Percentiles rank a stretch among this genome's conserved stretches.
Conservation (phyloP, 2,797 vertebrate genomes). For the Borostomias antarcticus region DNA sequence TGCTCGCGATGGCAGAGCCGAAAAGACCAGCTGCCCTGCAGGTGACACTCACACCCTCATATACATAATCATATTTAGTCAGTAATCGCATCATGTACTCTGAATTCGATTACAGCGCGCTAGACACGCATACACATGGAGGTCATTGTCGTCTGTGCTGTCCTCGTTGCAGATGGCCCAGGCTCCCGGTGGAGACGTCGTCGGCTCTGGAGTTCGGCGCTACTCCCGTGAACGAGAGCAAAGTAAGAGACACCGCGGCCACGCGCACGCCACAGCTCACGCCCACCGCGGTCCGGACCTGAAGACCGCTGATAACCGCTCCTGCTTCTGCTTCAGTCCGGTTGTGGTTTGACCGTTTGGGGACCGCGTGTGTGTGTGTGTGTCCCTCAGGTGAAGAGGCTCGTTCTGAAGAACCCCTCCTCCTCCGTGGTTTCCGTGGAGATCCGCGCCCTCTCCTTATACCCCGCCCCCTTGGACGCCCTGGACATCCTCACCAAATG, state of each 20-base stretch:
- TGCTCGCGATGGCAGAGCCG: slow-evolving; percentile 87
- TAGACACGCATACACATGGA: background rate
- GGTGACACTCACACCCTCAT: slow-evolving; percentile 65
- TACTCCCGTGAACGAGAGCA: slow-evolving; percentile 89
- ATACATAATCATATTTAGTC: background rate
- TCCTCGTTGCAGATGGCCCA: slow-evolving; percentile 77
- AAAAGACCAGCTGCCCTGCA: slow-evolving; percentile 83
- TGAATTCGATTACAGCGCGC: too few species aligned
- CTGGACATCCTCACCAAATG: slow-evolving; percentile 89
- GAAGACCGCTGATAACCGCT: too few species aligned
- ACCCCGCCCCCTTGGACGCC: slow-evolving; percentile 87
- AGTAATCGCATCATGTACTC: background rate
- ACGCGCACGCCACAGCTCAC: too few species aligned
- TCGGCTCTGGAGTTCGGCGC: slow-evolving; percentile 86
- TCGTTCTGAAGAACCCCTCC: slow-evolving; percentile 90
- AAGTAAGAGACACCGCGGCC: slow-evolving; percentile 80
- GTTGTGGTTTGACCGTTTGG: too few species aligned
- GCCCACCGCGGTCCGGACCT: too few species aligned
- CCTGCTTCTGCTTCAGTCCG: too few species aligned
- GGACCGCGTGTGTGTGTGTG: background rate
- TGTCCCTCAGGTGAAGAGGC: slow-evolving; percentile 83
- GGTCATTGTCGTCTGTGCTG: background rate
- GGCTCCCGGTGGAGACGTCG: slow-evolving; percentile 79
- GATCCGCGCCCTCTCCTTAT: slow-evolving; percentile 85
- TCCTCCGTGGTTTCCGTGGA: slow-evolving; percentile 88